phyloP scores from a whole-genome alignment of 2,888 invertebrate species.

The Pachliopta kotzebuea region DNA sequence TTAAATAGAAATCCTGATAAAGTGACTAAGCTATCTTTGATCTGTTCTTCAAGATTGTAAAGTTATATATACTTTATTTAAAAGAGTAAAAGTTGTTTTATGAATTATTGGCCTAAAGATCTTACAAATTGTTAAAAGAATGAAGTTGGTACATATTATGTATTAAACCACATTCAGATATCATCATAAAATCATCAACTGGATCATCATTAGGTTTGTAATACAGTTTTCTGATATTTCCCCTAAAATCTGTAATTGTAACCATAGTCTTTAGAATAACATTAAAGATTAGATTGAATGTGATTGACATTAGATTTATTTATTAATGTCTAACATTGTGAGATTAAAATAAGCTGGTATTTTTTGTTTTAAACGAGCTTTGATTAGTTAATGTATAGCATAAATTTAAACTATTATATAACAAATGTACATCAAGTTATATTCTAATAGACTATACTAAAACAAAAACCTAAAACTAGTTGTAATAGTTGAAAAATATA shows the following conservation, averaged over 20 bases:
- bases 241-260: slow-evolving; percentile 1
- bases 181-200: too few relatives aligned
- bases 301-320: slow-evolving; percentile 50
- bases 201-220: neutral
- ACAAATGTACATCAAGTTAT: neutral
- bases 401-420: neutral
- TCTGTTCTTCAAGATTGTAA: too few relatives aligned
- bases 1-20: too few relatives aligned
- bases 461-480: neutral
- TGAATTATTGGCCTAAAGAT: neutral
- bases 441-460: neutral
- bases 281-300: slow-evolving; percentile 52
- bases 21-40: too few relatives aligned
- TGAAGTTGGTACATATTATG: neutral
- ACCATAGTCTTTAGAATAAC: slow-evolving; percentile 37
- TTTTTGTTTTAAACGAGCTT: slow-evolving; percentile 1
- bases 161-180: neutral
- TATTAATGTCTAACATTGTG: slow-evolving; percentile 20
- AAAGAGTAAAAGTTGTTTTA: neutral
- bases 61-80: too few relatives aligned
- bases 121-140: neutral
- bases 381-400: slow-evolving; percentile 1
- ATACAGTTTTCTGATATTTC: neutral
- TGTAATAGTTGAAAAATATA: neutral
- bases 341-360: neutral